These are phyloP conservation scores for Drosophila sp. DNA, from an alignment of 1,140 invertebrate genomes.

Conservation along the genomic window DNA sequence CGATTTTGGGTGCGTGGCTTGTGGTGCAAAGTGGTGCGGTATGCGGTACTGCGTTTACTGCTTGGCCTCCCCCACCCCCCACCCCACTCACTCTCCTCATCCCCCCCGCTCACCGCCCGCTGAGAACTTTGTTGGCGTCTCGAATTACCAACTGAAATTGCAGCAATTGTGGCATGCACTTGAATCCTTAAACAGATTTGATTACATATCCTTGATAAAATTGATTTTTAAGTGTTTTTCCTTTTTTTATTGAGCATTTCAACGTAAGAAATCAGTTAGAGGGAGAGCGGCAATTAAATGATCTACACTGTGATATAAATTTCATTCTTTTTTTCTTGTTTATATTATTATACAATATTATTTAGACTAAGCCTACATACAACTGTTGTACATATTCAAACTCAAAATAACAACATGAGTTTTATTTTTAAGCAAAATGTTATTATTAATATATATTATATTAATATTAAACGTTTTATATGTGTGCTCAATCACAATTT, in stretches of 20 bases:
- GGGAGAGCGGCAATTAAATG: slow-evolving; percentile 1
- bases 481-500: no score
- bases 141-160: slow-evolving; percentile 61
- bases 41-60: background rate
- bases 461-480: no score
- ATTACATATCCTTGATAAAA: slow-evolving; percentile 56
- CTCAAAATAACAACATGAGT: no score
- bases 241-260: slow-evolving; percentile 1
- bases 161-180: slow-evolving; percentile 55
- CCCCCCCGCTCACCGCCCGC: no score
- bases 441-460: no score
- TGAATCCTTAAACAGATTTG: slow-evolving; percentile 54
- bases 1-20: slow-evolving; percentile 1
- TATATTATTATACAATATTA: no score
- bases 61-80: background rate
- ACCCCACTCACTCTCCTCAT: no score
- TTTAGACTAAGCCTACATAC: no score
- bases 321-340: no score
- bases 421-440: no score
- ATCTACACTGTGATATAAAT: background rate
- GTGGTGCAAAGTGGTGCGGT: slow-evolving; percentile 15
- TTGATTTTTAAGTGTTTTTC: slow-evolving; percentile 34
- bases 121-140: slow-evolving; percentile 68
- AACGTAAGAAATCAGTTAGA: background rate
- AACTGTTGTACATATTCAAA: no score